Conservation (phyloP, 2,888 invertebrate species). For the Chloroclystis v-ata region DNA sequence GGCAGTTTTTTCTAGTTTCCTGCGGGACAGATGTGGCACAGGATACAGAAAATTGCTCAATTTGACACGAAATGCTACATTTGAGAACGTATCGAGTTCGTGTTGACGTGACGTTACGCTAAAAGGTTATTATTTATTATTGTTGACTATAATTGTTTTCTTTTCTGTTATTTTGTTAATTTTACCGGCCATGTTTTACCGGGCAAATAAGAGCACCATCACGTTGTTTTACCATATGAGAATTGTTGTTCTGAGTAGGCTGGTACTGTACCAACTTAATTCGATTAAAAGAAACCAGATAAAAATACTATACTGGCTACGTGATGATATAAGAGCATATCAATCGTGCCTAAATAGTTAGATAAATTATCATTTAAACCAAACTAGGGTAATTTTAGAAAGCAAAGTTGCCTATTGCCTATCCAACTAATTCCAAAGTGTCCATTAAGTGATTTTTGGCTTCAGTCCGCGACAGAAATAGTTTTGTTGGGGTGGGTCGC, state of each 20-base stretch:
- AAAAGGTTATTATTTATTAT: slow-evolving; percentile 5
- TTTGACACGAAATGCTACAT: slow-evolving; percentile 66
- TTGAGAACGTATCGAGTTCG: slow-evolving; percentile 62
- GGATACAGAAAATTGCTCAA: slow-evolving; percentile 72
- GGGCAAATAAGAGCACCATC: no score
- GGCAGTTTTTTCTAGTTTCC: slow-evolving; percentile 51
- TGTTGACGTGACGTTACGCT: slow-evolving; percentile 41
- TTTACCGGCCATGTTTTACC: no score
- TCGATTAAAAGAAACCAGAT: no score
- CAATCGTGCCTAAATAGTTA: no score
- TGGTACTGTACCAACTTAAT: no score
- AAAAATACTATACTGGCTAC: no score
- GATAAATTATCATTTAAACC: no score
- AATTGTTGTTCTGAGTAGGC: no score
- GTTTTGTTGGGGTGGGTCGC: slow-evolving; percentile 47
- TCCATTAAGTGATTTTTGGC: slow-evolving; percentile 37
- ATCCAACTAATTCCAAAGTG: slow-evolving; percentile 14
- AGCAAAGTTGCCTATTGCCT: background rate
- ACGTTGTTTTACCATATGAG: no score
- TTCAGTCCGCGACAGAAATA: slow-evolving; percentile 42
- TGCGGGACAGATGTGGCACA: slow-evolving; percentile 63
- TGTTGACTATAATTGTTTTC: no score
- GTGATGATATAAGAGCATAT: background rate
- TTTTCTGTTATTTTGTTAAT: no score
- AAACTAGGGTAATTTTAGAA: background rate